Base-by-base conservation (phyloP, 2,888 invertebrate genomes). In the Mythimna vitellina region DNA sequence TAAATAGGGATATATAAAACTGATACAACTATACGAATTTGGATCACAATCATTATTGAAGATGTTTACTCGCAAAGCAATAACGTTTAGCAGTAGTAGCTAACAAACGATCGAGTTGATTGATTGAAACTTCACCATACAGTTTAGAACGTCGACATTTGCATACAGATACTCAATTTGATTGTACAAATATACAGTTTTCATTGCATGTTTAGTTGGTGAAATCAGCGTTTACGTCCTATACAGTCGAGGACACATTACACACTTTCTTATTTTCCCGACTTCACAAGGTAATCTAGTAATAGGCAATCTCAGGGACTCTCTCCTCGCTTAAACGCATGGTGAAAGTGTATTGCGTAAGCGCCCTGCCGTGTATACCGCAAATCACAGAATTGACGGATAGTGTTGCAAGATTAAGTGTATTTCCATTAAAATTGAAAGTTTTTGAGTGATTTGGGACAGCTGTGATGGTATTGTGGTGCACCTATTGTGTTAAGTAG, bases 271-370 rank as follows among this genome's bases (percentile, higher is more conserved):
- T 92, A 93, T 94, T 95, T 91, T 92, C 92, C 92, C 91, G 92
- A 93, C 92, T 92, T 92, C 91, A 83, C 92, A 89, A 93, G 89
- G 91, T 92, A 93, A 93, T 94, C 93, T 92, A 93, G 94, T 94
- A 95, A 94, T 93, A 93, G 93, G 91, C 92, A 92, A 94, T 95
- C 93, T 92, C 86, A 93, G 92, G 93, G 93, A 92, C 94, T 94
- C 95, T 95, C 95, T 92, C 94, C 94, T 94, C 95, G 91, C 93
- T 91, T 91, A 90, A 92, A 93, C 92, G 93, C 88, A 92, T 85
- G 91, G 95, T 92, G 95, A 95, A 95, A 95, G 95, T 93, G 86
- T 76, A 88, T 95, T 95, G 92, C 93, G 91, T 94, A 95, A 95
- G 91, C 76, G 90, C 93, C 92, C 92, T 91, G 85, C 85, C 80